Evolutionary conservation across 1,140 invertebrate species (phyloP).

Genomic region (Bombus fervidus): DNA sequence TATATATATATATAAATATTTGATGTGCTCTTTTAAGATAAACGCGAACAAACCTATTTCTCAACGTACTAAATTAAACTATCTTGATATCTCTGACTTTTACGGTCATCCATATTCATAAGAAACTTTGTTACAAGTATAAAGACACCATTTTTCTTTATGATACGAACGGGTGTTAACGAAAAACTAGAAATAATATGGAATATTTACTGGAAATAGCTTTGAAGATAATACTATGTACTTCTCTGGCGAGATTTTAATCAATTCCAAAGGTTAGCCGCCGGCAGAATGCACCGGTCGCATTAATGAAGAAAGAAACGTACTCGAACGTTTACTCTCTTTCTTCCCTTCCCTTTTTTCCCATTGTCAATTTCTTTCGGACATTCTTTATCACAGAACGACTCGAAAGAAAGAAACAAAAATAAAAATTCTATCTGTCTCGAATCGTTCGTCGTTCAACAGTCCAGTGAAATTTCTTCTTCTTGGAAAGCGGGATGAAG

Average conservation of each 20-base stretch:
- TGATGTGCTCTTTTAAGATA: too few species aligned
- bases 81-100: background rate
- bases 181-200: background rate
- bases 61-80: background rate
- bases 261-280: conserved; percentile 6
- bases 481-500: background rate
- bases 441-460: background rate
- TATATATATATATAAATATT: too few species aligned
- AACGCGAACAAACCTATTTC: background rate
- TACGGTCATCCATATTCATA: background rate
- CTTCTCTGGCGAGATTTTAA: background rate
- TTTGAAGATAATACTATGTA: background rate
- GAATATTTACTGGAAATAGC: background rate
- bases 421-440: background rate
- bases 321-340: background rate
- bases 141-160: background rate
- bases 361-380: conserved; percentile 4
- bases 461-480: background rate
- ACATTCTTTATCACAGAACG: background rate
- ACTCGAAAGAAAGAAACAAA: background rate
- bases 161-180: background rate
- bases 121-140: background rate
- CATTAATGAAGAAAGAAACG: conserved; percentile 31
- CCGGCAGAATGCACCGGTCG: background rate
- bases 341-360: background rate